Percentiles rank a stretch among this genome's conserved stretches.
phyloP scores from a whole-genome alignment of 2,797 vertebrate genomes.

The Leptoclinus maculatus region DNA sequence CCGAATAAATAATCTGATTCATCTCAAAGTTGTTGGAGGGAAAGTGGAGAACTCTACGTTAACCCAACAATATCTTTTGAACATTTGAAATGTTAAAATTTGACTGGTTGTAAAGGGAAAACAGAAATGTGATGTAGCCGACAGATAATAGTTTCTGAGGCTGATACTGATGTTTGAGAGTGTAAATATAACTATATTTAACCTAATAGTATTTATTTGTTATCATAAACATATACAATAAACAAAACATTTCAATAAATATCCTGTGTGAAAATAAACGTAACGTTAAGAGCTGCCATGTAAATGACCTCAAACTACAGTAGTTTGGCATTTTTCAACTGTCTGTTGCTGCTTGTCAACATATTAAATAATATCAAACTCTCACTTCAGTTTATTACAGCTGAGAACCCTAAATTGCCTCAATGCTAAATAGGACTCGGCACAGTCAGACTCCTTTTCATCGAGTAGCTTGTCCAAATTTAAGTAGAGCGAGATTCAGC shows the following conservation, averaged over 20 bases:
- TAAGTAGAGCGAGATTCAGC: background rate
- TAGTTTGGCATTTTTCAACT: too few species aligned
- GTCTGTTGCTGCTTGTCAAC: background rate
- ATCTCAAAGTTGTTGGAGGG: background rate
- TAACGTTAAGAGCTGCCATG: too few species aligned
- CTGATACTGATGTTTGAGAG: background rate
- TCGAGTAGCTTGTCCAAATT: background rate
- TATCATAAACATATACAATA: background rate
- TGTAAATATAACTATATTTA: background rate
- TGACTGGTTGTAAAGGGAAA: background rate
- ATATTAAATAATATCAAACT: background rate
- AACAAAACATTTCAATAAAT: background rate
- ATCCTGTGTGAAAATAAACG: background rate
- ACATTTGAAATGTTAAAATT: too few species aligned
- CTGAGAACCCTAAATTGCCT: background rate
- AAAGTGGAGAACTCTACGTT: background rate
- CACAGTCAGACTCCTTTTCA: background rate
- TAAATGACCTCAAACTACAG: background rate
- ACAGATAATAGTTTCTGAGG: background rate
- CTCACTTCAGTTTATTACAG: background rate
- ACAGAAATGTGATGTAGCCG: background rate
- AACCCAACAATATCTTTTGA: background rate
- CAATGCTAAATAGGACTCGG: background rate
- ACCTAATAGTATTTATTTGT: background rate
- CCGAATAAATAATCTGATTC: background rate